Evolutionary conservation across 1,140 invertebrate genomes (phyloP), one percentile per base, ranked within the genome.

Genomic region (Bombyx mori): DNA sequence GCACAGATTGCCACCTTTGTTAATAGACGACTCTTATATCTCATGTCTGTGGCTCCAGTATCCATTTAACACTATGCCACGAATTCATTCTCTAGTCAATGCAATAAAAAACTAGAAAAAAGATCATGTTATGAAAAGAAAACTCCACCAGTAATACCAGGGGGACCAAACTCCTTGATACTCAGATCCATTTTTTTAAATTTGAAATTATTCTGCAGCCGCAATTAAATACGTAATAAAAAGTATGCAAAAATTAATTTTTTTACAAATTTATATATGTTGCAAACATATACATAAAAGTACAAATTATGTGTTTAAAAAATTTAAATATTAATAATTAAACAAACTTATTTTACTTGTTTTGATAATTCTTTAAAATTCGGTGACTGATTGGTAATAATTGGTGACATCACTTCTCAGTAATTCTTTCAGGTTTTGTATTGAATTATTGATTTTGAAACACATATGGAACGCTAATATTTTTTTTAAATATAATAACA

Each of bases 241-340:
- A 49, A 7, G 47, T 49, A 49, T 49, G 47, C 47, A 49, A 49
- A 10, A 6, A 49, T 49, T 49, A 8, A 49, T 49, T 49, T 49
- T 49, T 10, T 49, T 48, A 49, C 47, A 49, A 49, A 49, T 7
- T 49, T 4, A 49, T 49, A 49, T 49, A 9, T 48, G 22, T 48
- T 10, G 10, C 12, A 49, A 49, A 8, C 44, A n/a, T n/a, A 49
- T 49, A 10, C 12, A 49, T 49, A 49, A 49, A 49, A 49, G 3
- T 49, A 49, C 47, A 49, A 49, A 49, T 18, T 49, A 49, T 49
- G 47, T 49, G 47, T 49, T 9, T 10, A 18, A 10, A 18, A 22
- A 49, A 6, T 49, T 49, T 5, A 49, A 49, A 49, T 10, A 49
- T 10, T 49, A 49, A 4, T 18, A 49, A 49, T 10, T 49, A 49